Conservation (phyloP, 2,113 vertebrate genomes). For the Dendrocopos noguchii region DNA sequence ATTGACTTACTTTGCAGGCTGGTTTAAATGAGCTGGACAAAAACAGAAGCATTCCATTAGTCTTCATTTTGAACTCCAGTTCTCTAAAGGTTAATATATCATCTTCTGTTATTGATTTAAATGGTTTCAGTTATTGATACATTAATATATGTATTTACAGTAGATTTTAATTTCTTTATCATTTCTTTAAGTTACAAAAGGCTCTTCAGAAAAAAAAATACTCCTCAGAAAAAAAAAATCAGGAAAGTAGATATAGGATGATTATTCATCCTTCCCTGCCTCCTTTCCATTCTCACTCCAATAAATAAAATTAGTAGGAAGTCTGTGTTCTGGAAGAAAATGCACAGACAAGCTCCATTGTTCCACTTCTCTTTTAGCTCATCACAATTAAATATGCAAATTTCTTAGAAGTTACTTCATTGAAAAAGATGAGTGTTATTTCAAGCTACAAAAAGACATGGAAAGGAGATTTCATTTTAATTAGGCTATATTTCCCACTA, state of each 20-base stretch:
- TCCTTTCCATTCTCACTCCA: background rate
- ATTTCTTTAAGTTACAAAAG: constrained; percentile 29
- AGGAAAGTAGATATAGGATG: constrained; percentile 21
- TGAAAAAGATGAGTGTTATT: constrained; percentile 26
- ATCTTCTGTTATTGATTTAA: constrained; percentile 51
- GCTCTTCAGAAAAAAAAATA: background rate
- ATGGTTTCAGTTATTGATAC: constrained; percentile 52
- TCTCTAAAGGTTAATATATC: constrained; percentile 65
- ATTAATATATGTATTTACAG: constrained; percentile 22
- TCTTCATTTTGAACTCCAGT: constrained; percentile 45
- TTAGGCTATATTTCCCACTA: constrained; percentile 14
- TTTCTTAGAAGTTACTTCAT: constrained; percentile 11
- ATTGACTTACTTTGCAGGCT: constrained; percentile 63
- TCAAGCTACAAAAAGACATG: constrained; percentile 22
- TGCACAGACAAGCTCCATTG: constrained; percentile 11
- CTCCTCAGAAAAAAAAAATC: background rate
- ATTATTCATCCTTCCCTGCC: constrained; percentile 16
- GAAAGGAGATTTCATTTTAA: constrained; percentile 29
- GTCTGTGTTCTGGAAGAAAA: constrained; percentile 29
- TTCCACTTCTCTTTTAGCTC: constrained; percentile 22
- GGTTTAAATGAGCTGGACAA: constrained; percentile 65
- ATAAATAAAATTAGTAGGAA: background rate
- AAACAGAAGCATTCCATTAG: constrained; percentile 36
- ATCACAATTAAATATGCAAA: constrained; percentile 2
- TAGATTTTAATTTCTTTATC: constrained; percentile 33